Evolutionary conservation across 2,113 vertebrate species (phyloP).

Genomic region (Labeo catla): DNA sequence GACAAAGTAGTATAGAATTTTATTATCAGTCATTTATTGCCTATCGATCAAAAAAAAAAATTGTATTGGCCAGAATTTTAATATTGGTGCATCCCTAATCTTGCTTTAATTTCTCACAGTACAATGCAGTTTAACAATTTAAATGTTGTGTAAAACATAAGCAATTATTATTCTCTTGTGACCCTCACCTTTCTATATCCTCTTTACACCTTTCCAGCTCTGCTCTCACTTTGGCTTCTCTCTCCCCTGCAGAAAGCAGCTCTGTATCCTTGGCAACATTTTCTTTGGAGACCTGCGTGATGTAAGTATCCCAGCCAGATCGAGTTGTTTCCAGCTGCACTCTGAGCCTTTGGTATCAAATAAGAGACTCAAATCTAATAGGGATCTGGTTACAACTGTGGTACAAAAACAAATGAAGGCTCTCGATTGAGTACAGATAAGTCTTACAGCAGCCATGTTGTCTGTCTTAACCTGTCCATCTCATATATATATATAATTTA

Average conservation of each 20-base stretch:
- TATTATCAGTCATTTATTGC: not conserved
- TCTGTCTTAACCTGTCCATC: not conserved
- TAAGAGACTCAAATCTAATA: constrained; percentile 15
- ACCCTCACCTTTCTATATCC: constrained; percentile 73
- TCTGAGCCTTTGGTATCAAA: constrained; percentile 68
- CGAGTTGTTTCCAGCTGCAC: constrained; percentile 67
- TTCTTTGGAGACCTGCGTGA: constrained; percentile 74
- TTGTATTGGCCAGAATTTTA: not conserved
- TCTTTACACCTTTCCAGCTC: constrained; percentile 73
- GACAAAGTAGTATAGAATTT: not conserved
- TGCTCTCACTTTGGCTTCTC: constrained; percentile 66
- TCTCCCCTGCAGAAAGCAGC: constrained; percentile 69
- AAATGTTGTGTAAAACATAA: not conserved
- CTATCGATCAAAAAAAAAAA: not conserved
- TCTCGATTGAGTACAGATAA: too few species aligned
- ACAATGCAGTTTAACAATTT: not conserved
- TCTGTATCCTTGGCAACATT: constrained; percentile 75
- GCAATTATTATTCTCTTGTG: not conserved
- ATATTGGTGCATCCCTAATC: not conserved
- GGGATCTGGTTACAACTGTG: not conserved
- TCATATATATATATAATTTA: not conserved
- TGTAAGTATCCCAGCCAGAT: constrained; percentile 72
- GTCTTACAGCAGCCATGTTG: not conserved
- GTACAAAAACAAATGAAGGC: not conserved
- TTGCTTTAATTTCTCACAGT: not conserved